These are phyloP conservation scores for Gadus macrocephalus DNA, from an alignment of 2,113 vertebrate genomes.

Conservation along the genomic window DNA sequence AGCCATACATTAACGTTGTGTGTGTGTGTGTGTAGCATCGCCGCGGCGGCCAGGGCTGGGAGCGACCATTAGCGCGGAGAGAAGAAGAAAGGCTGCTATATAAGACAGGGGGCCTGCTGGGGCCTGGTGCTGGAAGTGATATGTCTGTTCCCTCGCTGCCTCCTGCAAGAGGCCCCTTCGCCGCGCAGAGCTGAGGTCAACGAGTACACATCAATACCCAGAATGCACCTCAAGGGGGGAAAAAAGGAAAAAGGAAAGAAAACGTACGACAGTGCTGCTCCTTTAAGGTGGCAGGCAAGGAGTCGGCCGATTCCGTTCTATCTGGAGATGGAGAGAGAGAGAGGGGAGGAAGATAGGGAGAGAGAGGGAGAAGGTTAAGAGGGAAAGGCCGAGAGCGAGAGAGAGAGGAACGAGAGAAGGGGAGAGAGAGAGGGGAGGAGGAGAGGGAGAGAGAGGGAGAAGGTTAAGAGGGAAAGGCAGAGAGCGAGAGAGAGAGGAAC, in stretches of 20 bases:
- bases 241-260: not conserved
- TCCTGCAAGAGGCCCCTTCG: constrained; percentile 65
- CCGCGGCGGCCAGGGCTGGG: too few relatives aligned
- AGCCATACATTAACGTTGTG: too few relatives aligned
- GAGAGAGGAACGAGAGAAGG: constrained; percentile 45
- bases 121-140: constrained; percentile 43
- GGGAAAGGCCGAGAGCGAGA: constrained; percentile 40
- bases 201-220: constrained; percentile 74
- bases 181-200: constrained; percentile 67
- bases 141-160: constrained; percentile 48
- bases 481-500: too few relatives aligned
- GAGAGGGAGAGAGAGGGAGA: constrained; percentile 24
- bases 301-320: constrained; percentile 81
- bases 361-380: constrained; percentile 28
- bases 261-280: constrained; percentile 54
- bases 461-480: too few relatives aligned
- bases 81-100: constrained; percentile 34
- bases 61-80: constrained; percentile 13
- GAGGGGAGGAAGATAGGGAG: constrained; percentile 36
- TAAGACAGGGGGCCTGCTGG: constrained; percentile 14
- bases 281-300: constrained; percentile 87
- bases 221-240: constrained; percentile 59
- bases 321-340: constrained; percentile 50
- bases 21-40: too few relatives aligned
- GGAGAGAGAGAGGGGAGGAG: constrained; percentile 40